phyloP scores from a whole-genome alignment of 2,888 invertebrate genomes.

The Leptopilina myrica region DNA sequence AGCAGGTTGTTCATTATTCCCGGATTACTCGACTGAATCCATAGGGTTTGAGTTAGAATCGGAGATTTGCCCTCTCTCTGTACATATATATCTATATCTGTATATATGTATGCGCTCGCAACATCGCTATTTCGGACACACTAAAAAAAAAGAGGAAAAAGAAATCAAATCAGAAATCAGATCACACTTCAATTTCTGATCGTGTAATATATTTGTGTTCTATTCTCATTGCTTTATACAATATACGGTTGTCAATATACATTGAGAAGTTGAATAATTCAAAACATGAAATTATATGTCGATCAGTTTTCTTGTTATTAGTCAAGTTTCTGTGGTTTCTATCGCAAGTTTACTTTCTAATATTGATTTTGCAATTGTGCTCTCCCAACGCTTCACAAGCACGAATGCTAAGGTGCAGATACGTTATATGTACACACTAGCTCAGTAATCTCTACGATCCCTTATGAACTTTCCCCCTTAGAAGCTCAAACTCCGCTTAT shows the following conservation, averaged over 20 bases:
- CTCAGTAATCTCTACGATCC: constrained; percentile 15
- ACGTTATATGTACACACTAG: not conserved
- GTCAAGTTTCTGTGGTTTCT: not conserved
- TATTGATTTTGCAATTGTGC: constrained; percentile 34
- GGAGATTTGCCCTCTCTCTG: constrained; percentile 38
- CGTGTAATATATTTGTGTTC: no score
- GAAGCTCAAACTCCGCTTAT: constrained; percentile 26
- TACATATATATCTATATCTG: no score
- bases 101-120: constrained; percentile 42
- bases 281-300: constrained; percentile 18
- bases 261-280: not conserved
- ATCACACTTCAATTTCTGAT: not conserved
- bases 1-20: constrained; percentile 75
- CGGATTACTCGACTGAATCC: constrained; percentile 67
- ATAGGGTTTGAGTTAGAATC: constrained; percentile 46
- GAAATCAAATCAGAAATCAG: constrained; percentile 33
- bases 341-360: not conserved
- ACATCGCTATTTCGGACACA: constrained; percentile 43
- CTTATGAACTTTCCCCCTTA: constrained; percentile 31
- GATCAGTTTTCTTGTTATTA: constrained; percentile 22
- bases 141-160: no score
- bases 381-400: not conserved
- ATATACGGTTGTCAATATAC: not conserved
- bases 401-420: constrained; percentile 29
- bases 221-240: not conserved